Evolutionary conservation across 2,113 vertebrate genomes (phyloP).

Genomic region (Chaetodon trifascialis): DNA sequence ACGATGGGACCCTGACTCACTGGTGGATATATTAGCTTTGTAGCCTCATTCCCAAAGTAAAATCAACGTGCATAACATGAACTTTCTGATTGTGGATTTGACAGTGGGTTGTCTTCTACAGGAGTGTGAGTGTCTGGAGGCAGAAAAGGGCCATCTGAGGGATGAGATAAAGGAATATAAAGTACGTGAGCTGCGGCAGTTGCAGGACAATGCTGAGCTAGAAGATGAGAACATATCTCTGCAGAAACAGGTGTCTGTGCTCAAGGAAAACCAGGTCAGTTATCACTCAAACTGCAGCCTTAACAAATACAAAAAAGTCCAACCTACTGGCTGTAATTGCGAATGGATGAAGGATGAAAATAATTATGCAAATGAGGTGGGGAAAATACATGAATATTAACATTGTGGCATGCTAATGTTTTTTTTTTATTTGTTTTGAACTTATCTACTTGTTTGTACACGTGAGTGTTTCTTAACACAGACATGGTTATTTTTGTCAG

Average conservation of each 20-base stretch:
- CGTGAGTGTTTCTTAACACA: background rate
- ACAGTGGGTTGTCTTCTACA: slow-evolving; percentile 51
- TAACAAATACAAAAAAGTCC: background rate
- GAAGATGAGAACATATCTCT: slow-evolving; percentile 90
- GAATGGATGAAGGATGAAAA: background rate
- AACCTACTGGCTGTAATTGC: background rate
- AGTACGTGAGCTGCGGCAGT: slow-evolving; percentile 84
- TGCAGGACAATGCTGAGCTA: slow-evolving; percentile 87
- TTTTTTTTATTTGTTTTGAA: background rate
- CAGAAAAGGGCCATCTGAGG: slow-evolving; percentile 83
- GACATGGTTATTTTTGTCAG: background rate
- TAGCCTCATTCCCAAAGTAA: background rate
- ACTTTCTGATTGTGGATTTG: background rate
- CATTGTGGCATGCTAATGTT: background rate
- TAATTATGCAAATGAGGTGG: background rate
- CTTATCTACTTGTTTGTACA: background rate
- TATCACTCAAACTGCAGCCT: background rate
- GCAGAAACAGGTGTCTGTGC: slow-evolving; percentile 88
- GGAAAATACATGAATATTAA: background rate
- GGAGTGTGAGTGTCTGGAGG: slow-evolving; percentile 85
- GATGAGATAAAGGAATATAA: slow-evolving; percentile 88
- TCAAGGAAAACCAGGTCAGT: slow-evolving; percentile 88
- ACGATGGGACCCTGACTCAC: background rate
- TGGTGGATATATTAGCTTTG: background rate
- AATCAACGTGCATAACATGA: background rate